A percentile compares a stretch with the other conserved stretches of the same genome.
Conservation (phyloP, 2,888 invertebrate species). For the Eilema sororculum region DNA sequence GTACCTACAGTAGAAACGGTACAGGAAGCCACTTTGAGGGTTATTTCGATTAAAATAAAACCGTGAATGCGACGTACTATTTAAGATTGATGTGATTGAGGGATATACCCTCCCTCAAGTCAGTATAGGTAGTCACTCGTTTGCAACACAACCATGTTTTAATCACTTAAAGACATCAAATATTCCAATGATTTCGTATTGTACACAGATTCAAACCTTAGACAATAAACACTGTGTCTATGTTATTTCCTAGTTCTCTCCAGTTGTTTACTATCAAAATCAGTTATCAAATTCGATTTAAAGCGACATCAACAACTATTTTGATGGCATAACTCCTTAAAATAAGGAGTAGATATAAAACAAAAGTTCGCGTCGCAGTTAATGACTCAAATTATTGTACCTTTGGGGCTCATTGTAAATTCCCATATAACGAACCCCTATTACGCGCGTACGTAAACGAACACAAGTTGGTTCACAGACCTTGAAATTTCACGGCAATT, state of each 20-base stretch:
- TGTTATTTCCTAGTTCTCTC: neutral
- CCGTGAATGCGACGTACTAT: too few relatives aligned
- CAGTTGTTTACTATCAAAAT: neutral
- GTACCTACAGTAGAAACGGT: too few relatives aligned
- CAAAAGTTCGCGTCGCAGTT: constrained; percentile 51
- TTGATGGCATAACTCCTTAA: constrained; percentile 37
- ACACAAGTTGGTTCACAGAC: constrained; percentile 26
- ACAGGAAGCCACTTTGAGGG: too few relatives aligned
- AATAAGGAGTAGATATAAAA: constrained; percentile 46
- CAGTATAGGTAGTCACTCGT: too few relatives aligned
- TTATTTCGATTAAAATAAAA: too few relatives aligned
- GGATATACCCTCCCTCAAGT: too few relatives aligned
- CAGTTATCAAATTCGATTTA: constrained; percentile 38
- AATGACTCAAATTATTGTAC: constrained; percentile 56
- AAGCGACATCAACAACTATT: constrained; percentile 38
- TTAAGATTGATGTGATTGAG: too few relatives aligned
- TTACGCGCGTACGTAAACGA: constrained; percentile 39
- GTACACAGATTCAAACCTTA: too few relatives aligned
- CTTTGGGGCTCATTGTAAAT: constrained; percentile 55
- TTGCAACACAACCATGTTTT: too few relatives aligned
- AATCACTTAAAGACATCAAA: too few relatives aligned
- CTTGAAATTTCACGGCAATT: neutral
- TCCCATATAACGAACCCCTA: constrained; percentile 50
- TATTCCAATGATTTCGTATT: too few relatives aligned
- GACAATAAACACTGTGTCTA: neutral